Evolutionary conservation across 2,888 invertebrate species (phyloP).

Genomic region (Eubasilissa splendida): DNA sequence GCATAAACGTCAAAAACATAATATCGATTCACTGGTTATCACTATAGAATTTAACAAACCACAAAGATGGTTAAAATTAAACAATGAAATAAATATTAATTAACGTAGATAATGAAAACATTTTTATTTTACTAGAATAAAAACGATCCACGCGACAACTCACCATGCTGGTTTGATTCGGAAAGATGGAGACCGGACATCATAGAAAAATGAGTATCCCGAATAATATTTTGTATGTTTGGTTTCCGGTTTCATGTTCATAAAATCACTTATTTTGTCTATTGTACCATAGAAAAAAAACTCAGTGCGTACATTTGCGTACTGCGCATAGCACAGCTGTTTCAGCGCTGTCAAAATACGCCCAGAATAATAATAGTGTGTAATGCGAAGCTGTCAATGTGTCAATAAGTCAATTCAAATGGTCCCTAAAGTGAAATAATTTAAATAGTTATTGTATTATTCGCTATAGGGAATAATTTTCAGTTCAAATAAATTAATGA

Average conservation of each 20-base stretch:
- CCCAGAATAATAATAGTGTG: neutral
- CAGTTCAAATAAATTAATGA: neutral
- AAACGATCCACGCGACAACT: slow-evolving; percentile 39
- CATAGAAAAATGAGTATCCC: neutral
- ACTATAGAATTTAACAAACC: neutral
- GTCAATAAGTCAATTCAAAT: neutral
- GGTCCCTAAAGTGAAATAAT: neutral
- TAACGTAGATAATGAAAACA: neutral
- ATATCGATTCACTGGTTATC: neutral
- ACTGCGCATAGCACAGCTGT: too few relatives aligned
- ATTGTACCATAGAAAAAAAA: too few relatives aligned
- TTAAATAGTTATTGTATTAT: neutral
- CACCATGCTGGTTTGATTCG: slow-evolving; percentile 48
- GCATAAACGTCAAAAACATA: slow-evolving; percentile 13
- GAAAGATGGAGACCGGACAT: slow-evolving; percentile 52
- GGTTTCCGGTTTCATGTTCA: slow-evolving; percentile 17
- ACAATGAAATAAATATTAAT: neutral
- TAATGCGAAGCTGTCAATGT: neutral
- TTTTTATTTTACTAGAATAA: neutral
- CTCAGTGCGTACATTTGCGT: too few relatives aligned
- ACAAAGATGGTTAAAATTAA: neutral
- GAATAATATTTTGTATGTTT: neutral
- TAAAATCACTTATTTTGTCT: neutral
- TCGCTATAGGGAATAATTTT: neutral
- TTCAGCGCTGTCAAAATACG: slow-evolving; percentile 16